Evolutionary conservation across 1,140 invertebrate species (phyloP).

Genomic region (Sesamia nonagrioides): DNA sequence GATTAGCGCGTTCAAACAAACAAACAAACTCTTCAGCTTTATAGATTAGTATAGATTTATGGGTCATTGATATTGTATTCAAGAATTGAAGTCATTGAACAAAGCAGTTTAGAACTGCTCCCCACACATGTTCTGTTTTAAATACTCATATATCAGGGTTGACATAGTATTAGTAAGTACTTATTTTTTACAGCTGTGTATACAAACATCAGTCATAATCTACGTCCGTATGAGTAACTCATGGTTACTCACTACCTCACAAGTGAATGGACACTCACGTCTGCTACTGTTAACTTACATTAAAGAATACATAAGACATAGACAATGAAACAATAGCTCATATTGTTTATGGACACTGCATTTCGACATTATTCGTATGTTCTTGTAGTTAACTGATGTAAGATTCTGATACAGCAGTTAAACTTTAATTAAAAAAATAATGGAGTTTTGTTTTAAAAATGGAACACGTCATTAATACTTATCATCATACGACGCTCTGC

Average conservation of each 20-base stretch:
- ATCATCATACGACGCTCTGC: no score
- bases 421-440: not conserved
- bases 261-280: constrained; percentile 22
- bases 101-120: no score
- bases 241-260: not conserved
- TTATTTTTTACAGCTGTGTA: not conserved
- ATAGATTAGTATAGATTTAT: no score
- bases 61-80: no score
- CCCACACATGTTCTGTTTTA: no score
- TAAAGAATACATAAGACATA: constrained; percentile 21
- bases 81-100: no score
- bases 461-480: no score
- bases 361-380: constrained; percentile 24
- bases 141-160: no score
- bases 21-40: no score
- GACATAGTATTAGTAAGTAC: not conserved
- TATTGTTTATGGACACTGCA: constrained; percentile 37
- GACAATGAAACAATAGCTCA: constrained; percentile 43
- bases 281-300: constrained; percentile 21
- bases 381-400: constrained; percentile 4
- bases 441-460: not conserved
- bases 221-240: not conserved
- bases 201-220: constrained; percentile 15
- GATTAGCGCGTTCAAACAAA: no score
- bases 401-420: not conserved